A percentile compares a stretch with the other conserved stretches of the same genome.
These are phyloP conservation scores for Drepana arcuata DNA, from an alignment of 1,140 invertebrate genomes.

Conservation along the genomic window DNA sequence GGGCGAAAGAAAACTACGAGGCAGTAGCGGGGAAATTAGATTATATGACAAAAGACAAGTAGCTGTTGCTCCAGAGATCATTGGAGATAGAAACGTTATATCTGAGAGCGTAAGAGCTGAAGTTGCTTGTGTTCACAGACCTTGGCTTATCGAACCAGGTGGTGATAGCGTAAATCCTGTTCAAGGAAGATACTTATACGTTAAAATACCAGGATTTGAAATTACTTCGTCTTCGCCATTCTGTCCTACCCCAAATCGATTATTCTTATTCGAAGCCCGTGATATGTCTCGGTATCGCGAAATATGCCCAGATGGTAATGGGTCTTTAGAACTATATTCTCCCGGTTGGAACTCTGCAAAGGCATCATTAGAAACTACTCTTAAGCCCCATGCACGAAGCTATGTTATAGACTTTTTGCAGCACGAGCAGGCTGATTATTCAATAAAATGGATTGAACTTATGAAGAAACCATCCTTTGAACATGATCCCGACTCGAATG, in stretches of 20 bases:
- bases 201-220: slow-evolving; percentile 78
- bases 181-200: slow-evolving; percentile 79
- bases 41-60: slow-evolving; percentile 58
- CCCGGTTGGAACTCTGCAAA: slow-evolving; percentile 78
- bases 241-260: slow-evolving; percentile 80
- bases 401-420: slow-evolving; percentile 82
- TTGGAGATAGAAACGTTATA: slow-evolving; percentile 64
- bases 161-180: slow-evolving; percentile 68
- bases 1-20: slow-evolving; percentile 76
- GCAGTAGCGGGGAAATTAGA: slow-evolving; percentile 79
- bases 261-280: slow-evolving; percentile 80
- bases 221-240: slow-evolving; percentile 70
- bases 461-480: slow-evolving; percentile 78
- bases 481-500: slow-evolving; percentile 67
- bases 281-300: slow-evolving; percentile 75
- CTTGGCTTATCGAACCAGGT: slow-evolving; percentile 84
- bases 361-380: slow-evolving; percentile 61
- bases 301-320: slow-evolving; percentile 75
- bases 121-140: slow-evolving; percentile 79
- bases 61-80: slow-evolving; percentile 52
- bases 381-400: slow-evolving; percentile 76
- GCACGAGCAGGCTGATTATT: slow-evolving; percentile 79
- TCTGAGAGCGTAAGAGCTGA: slow-evolving; percentile 67
- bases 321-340: slow-evolving; percentile 80
- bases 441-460: slow-evolving; percentile 84